Percentiles rank a stretch among this genome's conserved stretches.
Evolutionary conservation across 2,113 vertebrate species (phyloP).

Genomic region (Prolemur simus): DNA sequence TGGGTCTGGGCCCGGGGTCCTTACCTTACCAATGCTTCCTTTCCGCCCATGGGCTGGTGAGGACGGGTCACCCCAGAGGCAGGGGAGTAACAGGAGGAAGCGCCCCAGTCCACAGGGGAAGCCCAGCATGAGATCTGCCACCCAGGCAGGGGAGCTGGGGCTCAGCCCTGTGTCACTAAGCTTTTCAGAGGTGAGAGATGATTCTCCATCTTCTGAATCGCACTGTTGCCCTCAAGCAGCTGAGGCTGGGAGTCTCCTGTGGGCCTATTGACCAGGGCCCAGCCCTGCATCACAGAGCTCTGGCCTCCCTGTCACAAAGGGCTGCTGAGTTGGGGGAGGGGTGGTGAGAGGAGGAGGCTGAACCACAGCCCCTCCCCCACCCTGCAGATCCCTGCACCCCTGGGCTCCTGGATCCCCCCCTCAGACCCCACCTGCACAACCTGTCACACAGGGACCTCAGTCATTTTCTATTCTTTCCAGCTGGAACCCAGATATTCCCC

Average conservation of each 20-base stretch:
- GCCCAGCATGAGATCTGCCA: background rate
- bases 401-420: too few species aligned
- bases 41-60: background rate
- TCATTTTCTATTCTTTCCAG: too few species aligned
- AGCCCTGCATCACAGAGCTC: background rate
- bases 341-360: too few species aligned
- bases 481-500: too few species aligned
- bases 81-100: background rate
- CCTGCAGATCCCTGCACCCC: too few species aligned
- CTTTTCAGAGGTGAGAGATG: background rate
- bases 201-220: too few species aligned
- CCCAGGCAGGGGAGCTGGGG: background rate
- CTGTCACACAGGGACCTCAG: too few species aligned
- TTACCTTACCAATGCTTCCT: background rate
- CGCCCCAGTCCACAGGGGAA: background rate
- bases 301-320: slow-evolving; percentile 13
- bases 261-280: background rate
- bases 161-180: background rate
- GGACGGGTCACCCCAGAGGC: background rate
- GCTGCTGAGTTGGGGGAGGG: too few species aligned
- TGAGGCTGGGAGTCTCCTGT: background rate
- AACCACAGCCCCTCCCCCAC: too few species aligned
- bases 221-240: background rate
- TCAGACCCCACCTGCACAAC: too few species aligned
- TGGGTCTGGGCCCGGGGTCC: background rate